Evolutionary conservation across 2,888 invertebrate genomes (phyloP).

Genomic region (Seira musarum): DNA sequence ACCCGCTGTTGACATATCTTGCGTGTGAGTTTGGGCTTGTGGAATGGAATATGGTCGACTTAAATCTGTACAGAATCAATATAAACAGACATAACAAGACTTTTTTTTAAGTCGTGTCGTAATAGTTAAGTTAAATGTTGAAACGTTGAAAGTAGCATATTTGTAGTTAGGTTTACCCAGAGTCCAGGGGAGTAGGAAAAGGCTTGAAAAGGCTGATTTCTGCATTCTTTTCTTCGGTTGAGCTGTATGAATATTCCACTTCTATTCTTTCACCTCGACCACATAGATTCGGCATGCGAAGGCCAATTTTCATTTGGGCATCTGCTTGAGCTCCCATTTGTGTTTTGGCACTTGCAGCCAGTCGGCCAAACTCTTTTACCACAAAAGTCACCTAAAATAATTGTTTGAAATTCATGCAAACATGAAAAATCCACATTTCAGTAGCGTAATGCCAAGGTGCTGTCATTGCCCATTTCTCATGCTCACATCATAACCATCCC

Average conservation of each 20-base stretch:
- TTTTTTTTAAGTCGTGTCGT: background rate
- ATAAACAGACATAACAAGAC: background rate
- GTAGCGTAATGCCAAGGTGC: no score
- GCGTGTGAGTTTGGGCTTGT: slow-evolving; percentile 16
- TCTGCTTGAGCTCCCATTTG: slow-evolving; percentile 43
- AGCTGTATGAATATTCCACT: slow-evolving; percentile 43
- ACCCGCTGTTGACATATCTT: slow-evolving; percentile 3
- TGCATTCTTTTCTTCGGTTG: slow-evolving; percentile 25
- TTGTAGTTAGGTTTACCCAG: slow-evolving; percentile 23
- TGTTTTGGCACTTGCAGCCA: slow-evolving; percentile 37
- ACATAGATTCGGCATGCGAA: slow-evolving; percentile 47
- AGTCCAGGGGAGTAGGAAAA: slow-evolving; percentile 6
- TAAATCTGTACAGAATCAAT: background rate
- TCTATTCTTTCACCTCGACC: slow-evolving; percentile 41
- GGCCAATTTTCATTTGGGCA: slow-evolving; percentile 39
- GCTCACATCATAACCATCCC: slow-evolving; percentile 43
- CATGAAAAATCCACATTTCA: background rate
- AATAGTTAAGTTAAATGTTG: background rate
- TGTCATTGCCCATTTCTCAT: no score
- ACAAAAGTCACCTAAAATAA: slow-evolving; percentile 40
- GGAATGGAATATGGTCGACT: slow-evolving; percentile 5
- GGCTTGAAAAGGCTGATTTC: slow-evolving; percentile 43
- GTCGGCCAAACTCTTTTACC: slow-evolving; percentile 36
- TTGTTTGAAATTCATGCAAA: no score
- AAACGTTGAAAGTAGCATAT: no score